Evolutionary conservation across 2,888 invertebrate species (phyloP), one percentile per base, ranked within the genome.

Genomic region (Cryptus armator): DNA sequence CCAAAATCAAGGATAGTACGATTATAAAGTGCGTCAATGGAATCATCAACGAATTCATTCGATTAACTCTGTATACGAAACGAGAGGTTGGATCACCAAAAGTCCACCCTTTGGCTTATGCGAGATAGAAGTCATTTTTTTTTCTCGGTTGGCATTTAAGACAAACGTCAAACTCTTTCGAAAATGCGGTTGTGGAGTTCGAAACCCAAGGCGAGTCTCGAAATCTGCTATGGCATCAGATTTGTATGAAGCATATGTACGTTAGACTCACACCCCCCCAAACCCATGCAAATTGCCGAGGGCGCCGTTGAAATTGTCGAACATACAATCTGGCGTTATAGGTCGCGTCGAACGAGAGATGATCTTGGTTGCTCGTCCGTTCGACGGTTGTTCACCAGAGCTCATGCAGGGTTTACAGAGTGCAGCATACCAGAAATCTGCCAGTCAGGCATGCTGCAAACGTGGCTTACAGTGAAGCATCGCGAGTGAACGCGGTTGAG

Each of bases 381-480:
- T 84, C 83, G 67, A 74, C 67, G 78, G 66, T 80, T 24, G 77
- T 77, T 86, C 76, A 70, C 81, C 48, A 32, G 75, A 85, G 79
- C 74, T 85, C 81, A 87, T 81, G 84, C 70, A 76, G 66, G 81
- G 75, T 86, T 84, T 86, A 43, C 81, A 67, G 81, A 86, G 83
- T 79, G 62, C 77, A 81, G 81, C 75, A 86, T 87, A 85, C 85
- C 87, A 87, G 81, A 89, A 88, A 83, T 87, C 83, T 87, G 83
- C 64, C 81, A 81, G 80, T 67, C 62, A 67, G 48, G 81, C 81
- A 24, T 44, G 43, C 56, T 67, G 56, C 16, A 43, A 72, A 64
- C 59, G 46, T 44, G 53, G 37, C 62, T 51, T 76, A 66, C 71
- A 71, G 43, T 6, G 32, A 80, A 80, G 24, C 66, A 62, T 62